Evolutionary conservation across 92 coral and sea anemone species (phyloP).

Genomic region (Metridium senile): DNA sequence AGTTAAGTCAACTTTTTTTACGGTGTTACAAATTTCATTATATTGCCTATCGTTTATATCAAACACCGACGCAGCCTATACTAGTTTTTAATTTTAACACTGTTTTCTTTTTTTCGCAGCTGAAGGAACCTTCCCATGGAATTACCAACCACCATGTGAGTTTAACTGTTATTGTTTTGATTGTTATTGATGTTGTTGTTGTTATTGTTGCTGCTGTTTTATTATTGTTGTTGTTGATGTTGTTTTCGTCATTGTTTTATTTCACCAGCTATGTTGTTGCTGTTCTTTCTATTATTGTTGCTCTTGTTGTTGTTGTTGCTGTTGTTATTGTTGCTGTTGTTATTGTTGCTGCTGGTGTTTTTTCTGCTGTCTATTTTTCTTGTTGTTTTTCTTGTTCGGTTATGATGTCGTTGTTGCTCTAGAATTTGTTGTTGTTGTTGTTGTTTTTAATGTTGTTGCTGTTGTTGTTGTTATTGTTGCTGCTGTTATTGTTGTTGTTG

Average conservation of each 20-base stretch:
- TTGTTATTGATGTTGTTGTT: not conserved
- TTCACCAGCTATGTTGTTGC: not conserved
- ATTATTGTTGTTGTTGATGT: not conserved
- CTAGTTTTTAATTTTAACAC: no score
- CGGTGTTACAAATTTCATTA: no score
- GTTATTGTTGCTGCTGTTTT: not conserved
- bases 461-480: not conserved
- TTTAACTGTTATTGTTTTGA: not conserved
- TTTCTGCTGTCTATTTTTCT: not conserved
- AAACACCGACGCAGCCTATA: no score
- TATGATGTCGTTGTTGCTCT: not conserved
- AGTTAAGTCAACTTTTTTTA: no score
- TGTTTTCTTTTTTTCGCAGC: not conserved
- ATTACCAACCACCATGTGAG: not conserved
- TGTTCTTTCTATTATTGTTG: not conserved
- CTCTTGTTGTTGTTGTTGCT: not conserved
- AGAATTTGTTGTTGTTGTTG: not conserved
- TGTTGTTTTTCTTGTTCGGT: not conserved
- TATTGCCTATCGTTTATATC: no score
- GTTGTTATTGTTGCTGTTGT: not conserved
- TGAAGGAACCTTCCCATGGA: conserved; percentile 17
- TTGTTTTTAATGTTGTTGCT: not conserved
- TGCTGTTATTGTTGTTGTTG: not conserved
- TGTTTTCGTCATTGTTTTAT: not conserved
- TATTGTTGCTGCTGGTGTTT: not conserved